phyloP scores from a whole-genome alignment of 2,113 vertebrate species.

The Apaloderma vittatum region DNA sequence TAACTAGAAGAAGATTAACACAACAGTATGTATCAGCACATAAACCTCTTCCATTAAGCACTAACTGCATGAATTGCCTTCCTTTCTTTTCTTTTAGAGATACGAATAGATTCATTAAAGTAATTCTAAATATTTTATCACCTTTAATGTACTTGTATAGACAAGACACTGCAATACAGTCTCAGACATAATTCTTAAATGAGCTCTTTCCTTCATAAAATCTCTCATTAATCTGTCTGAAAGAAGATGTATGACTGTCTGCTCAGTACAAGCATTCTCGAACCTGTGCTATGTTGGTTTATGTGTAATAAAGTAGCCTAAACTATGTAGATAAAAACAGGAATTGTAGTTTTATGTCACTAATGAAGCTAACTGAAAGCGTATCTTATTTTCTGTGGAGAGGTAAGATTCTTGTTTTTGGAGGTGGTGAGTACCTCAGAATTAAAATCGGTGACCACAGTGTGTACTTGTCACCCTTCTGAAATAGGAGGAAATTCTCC shows the following conservation, averaged over 20 bases:
- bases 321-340: background rate
- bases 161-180: background rate
- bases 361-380: background rate
- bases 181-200: constrained; percentile 47
- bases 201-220: constrained; percentile 47
- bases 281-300: background rate
- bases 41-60: constrained; percentile 42
- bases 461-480: background rate
- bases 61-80: constrained; percentile 17
- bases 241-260: constrained; percentile 5
- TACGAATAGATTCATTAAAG: constrained; percentile 58
- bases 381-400: background rate
- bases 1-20: constrained; percentile 20
- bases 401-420: background rate
- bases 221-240: constrained; percentile 42
- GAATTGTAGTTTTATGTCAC: too few relatives aligned
- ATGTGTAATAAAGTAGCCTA: background rate
- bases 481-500: background rate
- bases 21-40: constrained; percentile 19
- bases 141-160: constrained; percentile 4
- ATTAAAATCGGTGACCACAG: background rate
- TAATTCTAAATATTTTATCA: constrained; percentile 67
- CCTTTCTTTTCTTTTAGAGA: background rate
- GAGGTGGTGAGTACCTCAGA: background rate
- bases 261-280: background rate